These are phyloP conservation scores for Sminthurides aquaticus DNA, from an alignment of 2,888 invertebrate genomes.

Conservation along the genomic window DNA sequence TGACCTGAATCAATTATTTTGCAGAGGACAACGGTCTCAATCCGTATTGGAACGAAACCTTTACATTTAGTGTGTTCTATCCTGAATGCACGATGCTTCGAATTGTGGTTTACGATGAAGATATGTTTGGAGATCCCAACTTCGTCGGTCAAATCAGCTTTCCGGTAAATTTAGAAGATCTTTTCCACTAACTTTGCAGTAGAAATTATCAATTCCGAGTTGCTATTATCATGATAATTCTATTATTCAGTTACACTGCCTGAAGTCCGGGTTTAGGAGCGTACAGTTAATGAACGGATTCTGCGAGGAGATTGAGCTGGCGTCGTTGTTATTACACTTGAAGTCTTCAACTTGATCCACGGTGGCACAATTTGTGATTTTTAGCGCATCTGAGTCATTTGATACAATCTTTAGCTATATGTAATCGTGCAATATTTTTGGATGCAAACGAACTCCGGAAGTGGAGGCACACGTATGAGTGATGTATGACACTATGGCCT, in stretches of 20 bases:
- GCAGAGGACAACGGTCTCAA: slow-evolving; percentile 87
- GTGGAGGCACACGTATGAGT: too few species aligned
- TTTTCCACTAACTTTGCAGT: not conserved
- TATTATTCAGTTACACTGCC: slow-evolving; percentile 56
- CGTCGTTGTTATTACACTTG: slow-evolving; percentile 77
- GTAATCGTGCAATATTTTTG: not conserved
- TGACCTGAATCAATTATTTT: slow-evolving; percentile 37
- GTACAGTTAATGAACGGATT: slow-evolving; percentile 80
- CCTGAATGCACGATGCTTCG: slow-evolving; percentile 76
- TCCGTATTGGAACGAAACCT: slow-evolving; percentile 83
- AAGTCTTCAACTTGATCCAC: slow-evolving; percentile 38
- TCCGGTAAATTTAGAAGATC: slow-evolving; percentile 55
- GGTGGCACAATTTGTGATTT: too few species aligned
- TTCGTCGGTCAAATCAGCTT: slow-evolving; percentile 94
- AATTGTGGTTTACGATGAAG: slow-evolving; percentile 88
- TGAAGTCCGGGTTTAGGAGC: slow-evolving; percentile 81
- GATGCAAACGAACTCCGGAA: too few species aligned
- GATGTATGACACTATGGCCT: too few species aligned
- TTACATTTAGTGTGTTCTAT: slow-evolving; percentile 72
- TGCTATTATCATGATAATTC: not conserved
- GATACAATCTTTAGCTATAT: too few species aligned
- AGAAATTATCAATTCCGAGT: not conserved
- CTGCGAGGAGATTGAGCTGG: slow-evolving; percentile 86
- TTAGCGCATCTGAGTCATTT: too few species aligned
- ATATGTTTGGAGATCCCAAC: slow-evolving; percentile 93